phyloP scores from a whole-genome alignment of 23 tunicate species.

The Halocynthia roretzi region DNA sequence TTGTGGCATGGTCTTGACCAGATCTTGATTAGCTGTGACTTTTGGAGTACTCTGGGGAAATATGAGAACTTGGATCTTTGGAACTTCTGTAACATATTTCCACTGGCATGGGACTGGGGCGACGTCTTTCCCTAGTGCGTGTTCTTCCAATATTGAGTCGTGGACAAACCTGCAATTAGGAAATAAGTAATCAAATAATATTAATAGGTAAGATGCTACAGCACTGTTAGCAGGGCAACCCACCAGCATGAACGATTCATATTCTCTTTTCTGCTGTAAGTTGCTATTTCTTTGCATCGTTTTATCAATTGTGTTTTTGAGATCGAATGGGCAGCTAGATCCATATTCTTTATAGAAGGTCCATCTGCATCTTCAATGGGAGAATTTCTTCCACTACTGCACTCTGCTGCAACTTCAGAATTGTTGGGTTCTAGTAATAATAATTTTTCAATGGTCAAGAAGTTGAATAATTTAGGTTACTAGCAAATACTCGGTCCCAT shows the following conservation, averaged over 20 bases:
- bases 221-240: conserved; percentile 4
- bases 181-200: neutral
- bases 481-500: neutral
- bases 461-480: neutral
- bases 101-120: conserved; percentile 69
- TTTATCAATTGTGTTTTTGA: conserved; percentile 52
- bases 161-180: conserved; percentile 53
- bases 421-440: neutral
- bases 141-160: conserved; percentile 49
- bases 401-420: neutral
- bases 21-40: neutral
- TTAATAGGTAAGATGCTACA: no score
- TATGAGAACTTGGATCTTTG: conserved; percentile 18
- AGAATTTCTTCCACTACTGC: conserved; percentile 1
- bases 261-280: conserved; percentile 59
- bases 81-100: conserved; percentile 65
- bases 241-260: conserved; percentile 72
- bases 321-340: conserved; percentile 12
- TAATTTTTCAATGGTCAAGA: neutral
- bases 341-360: neutral
- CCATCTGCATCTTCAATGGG: neutral
- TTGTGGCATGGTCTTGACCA: neutral
- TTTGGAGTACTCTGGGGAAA: conserved; percentile 7
- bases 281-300: conserved; percentile 75
- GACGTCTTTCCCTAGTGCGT: conserved; percentile 18